Evolutionary conservation across 2,797 vertebrate genomes (phyloP), one percentile per base, ranked within the genome.

Genomic region (Hypotaenidia okinawae): DNA sequence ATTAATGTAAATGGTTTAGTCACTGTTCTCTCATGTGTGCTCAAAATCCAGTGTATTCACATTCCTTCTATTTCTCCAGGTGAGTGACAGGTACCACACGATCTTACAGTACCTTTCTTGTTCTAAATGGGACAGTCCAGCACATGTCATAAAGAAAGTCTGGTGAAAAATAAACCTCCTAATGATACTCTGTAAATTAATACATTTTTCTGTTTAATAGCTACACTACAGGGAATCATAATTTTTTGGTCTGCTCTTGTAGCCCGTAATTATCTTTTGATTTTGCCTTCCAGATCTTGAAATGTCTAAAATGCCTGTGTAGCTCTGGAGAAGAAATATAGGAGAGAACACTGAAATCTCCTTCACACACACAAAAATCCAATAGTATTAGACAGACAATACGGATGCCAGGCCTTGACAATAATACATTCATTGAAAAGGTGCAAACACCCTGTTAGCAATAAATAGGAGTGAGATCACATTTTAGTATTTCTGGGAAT

Each of bases 201-300:
- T 41, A 61, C 0, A 33, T 69, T 84, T 69, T 89, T 73, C 33
- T 58, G 10, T 47, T 90, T 76, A 59, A 87, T 82, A 78, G 30
- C 33, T 75, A 23, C 23, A 41, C 84, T 61, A 78, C 6, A 64
- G 14, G 5, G 9, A 90, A 66, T 67, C 17, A 47, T 2, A 1
- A 78, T 84, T 94, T 91, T 95, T 89, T 55, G 2, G 28, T 67
- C 3, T 39, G 12, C 70, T 89, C 35, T 83, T 83, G 25, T 51
- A 94, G 77, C 33, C 32, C 12, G 3, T 49, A 80, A 69, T 74
- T 74, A 25, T 61, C 22, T 87, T 80, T 54, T 77, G 58, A 54
- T 89, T 94, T 91, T 51, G 5, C 52, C n/a, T 80, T 77, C 95
- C 37, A 68, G 47, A 74, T 24, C 27, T 85, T 87, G 66, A 95